Base-by-base conservation (phyloP, 1,140 invertebrate species). In the Scaptodrosophila lebanonensis region DNA sequence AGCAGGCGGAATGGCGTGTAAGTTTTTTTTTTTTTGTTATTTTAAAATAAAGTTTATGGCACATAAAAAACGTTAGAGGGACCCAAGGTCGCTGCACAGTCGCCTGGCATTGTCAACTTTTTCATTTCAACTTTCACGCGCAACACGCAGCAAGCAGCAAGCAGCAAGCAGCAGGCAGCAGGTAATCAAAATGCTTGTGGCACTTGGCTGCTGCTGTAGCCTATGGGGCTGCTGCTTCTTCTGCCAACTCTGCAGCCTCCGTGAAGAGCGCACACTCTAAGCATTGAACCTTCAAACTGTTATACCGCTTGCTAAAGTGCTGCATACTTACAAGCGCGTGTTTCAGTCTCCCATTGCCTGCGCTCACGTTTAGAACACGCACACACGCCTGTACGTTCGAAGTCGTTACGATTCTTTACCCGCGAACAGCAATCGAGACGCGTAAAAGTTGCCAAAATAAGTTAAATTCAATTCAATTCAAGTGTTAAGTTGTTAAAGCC, bases 341-440 rank as follows among this genome's bases (percentile, higher is more conserved):
- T 35, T 47, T 77, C 72, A 77, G 72, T 77, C 63, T 77, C 72
- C 72, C 67, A 52, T 77, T 63, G 72, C 59, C 68, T 67, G 72
- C 54, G 72, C 54, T 76, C 63, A 57, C 58, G 66, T 76, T 35
- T 48, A 61, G 59, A n/a, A n/a, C n/a, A 63, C 50, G 62, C 27
- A 45, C 38, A 57, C 53, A 16, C 13, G 33, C 53, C 53, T 54
- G 49, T 30, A 36, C 59, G 54, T n/a, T n/a, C n/a, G n/a, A n/a
- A n/a, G n/a, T n/a, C 22, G 22, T 25, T 25, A 25, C 22, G 22
- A 25, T n/a, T n/a, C n/a, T n/a, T n/a, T n/a, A n/a, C n/a, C n/a
- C n/a, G n/a, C n/a, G n/a, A n/a, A n/a, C n/a, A n/a, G n/a, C n/a
- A n/a, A n/a, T 25, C 8, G 22, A 25, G 8, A 3, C 22, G 22